A percentile compares a stretch with the other conserved stretches of the same genome.
These are phyloP conservation scores for Trematomus loennbergii DNA, from an alignment of 2,113 vertebrate species.

Conservation along the genomic window DNA sequence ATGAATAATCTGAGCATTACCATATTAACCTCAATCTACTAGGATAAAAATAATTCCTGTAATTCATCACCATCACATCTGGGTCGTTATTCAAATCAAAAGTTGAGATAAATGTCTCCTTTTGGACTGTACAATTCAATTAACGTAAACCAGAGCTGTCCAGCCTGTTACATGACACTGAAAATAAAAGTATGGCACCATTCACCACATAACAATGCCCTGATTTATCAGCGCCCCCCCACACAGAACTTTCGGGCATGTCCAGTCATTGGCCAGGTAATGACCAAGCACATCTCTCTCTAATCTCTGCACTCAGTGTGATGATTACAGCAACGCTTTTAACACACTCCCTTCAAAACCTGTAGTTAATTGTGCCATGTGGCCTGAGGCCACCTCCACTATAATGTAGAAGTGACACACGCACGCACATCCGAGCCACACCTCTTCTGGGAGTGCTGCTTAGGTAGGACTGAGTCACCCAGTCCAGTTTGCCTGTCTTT, in stretches of 20 bases:
- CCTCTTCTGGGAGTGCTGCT: conserved; percentile 70
- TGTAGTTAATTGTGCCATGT: conserved; percentile 68
- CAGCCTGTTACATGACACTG: conserved; percentile 11
- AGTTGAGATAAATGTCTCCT: conserved; percentile 23
- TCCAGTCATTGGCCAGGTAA: conserved; percentile 64
- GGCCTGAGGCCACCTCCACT: conserved; percentile 56
- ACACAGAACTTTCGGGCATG: conserved; percentile 58
- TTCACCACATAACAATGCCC: conserved; percentile 17
- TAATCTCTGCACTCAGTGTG: conserved; percentile 63
- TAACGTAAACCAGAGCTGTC: conserved; percentile 2
- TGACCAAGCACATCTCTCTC: conserved; percentile 53
- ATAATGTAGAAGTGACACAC: conserved; percentile 52
- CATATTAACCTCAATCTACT: conserved; percentile 23
- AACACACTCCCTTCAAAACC: conserved; percentile 72
- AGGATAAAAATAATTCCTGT: neutral
- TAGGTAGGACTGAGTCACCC: conserved; percentile 73
- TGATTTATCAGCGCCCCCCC: conserved; percentile 32
- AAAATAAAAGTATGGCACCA: conserved; percentile 36
- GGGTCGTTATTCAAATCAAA: conserved; percentile 13
- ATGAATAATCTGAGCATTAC: conserved; percentile 27
- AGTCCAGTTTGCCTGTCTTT: conserved; percentile 35
- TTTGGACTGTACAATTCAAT: neutral
- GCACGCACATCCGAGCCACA: conserved; percentile 46
- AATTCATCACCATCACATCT: conserved; percentile 28
- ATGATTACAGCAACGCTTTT: conserved; percentile 67